A percentile compares a stretch with the other conserved stretches of the same genome.
Evolutionary conservation across 2,797 vertebrate genomes (phyloP).

Genomic region (Cuniculus paca): DNA sequence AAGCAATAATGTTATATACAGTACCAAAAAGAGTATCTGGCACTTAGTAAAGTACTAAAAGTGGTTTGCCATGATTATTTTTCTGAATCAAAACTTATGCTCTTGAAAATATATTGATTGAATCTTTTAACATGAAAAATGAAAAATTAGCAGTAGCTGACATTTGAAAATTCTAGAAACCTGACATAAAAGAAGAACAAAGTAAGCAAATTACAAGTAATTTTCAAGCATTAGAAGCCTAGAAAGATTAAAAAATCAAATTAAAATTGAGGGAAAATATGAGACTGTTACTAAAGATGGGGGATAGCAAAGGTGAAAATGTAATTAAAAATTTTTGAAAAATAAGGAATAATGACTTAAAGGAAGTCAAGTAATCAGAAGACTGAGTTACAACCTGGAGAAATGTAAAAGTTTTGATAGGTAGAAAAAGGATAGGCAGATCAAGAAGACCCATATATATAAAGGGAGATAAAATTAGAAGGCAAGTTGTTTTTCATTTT

Average conservation of each 20-base stretch:
- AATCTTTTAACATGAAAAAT: neutral
- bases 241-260: neutral
- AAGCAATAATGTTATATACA: neutral
- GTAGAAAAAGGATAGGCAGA: neutral
- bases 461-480: neutral
- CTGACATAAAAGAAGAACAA: neutral
- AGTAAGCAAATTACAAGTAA: neutral
- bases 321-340: neutral
- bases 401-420: neutral
- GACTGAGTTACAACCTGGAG: neutral
- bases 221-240: neutral
- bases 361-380: slow-evolving; percentile 56
- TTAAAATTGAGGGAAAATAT: neutral
- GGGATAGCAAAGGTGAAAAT: neutral
- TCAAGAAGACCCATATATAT: neutral
- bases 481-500: neutral
- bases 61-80: neutral
- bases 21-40: neutral
- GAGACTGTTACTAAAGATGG: neutral
- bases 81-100: neutral
- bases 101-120: neutral
- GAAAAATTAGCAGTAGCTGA: neutral
- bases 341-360: neutral
- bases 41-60: neutral
- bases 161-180: neutral